These are phyloP conservation scores for Bufo gargarizans DNA, from an alignment of 2,113 vertebrate genomes.

Conservation along the genomic window DNA sequence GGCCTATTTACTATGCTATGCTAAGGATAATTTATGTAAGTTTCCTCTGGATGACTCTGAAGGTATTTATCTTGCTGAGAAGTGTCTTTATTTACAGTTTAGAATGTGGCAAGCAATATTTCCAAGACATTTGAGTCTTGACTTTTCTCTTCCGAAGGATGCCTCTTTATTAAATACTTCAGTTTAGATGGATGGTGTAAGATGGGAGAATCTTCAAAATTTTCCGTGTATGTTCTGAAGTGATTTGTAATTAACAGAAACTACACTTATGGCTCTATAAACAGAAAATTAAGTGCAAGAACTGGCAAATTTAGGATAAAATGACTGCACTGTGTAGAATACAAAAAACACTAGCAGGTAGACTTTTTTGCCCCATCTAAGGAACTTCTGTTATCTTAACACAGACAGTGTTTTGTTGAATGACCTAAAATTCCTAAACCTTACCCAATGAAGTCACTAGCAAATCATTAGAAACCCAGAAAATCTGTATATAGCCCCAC, in stretches of 20 bases:
- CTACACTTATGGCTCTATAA: not conserved
- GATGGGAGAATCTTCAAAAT: not conserved
- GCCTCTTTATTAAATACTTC: not conserved
- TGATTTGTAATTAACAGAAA: not conserved
- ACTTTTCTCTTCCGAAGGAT: constrained; percentile 13
- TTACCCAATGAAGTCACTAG: not conserved
- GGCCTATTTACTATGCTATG: constrained; percentile 24
- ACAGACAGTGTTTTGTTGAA: not conserved
- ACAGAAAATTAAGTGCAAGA: not conserved
- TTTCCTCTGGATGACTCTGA: constrained; percentile 45
- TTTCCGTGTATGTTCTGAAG: not conserved
- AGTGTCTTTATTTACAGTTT: constrained; percentile 43
- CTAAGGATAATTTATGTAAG: constrained; percentile 44
- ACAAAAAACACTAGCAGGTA: not conserved
- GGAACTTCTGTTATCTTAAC: not conserved
- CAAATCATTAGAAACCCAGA: not conserved
- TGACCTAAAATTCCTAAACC: not conserved
- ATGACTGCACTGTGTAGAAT: too few species aligned
- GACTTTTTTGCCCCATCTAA: not conserved
- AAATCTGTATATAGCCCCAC: not conserved
- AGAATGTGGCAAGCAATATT: constrained; percentile 40
- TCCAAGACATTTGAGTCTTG: constrained; percentile 30
- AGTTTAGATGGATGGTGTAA: not conserved
- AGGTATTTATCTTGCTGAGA: constrained; percentile 44
- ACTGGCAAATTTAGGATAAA: not conserved